Conservation (phyloP, 2,888 invertebrate species). For the Drosophila glabriapex region DNA sequence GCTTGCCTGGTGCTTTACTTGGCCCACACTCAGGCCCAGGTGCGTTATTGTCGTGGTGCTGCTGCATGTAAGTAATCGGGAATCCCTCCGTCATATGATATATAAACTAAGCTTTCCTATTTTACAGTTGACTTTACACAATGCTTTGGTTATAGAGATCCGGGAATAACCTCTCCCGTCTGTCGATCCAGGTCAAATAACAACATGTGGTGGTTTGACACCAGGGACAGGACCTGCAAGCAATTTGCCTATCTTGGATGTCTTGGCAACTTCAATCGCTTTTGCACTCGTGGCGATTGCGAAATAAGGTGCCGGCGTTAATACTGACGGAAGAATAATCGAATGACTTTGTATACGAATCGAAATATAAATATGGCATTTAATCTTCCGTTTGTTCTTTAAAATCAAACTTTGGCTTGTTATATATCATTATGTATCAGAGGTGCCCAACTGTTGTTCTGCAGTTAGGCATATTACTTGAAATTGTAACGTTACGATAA, state of each 20-base stretch:
- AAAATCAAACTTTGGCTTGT: too few relatives aligned
- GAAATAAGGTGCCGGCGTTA: constrained; percentile 2
- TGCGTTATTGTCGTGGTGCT: not conserved
- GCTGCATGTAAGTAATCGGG: not conserved
- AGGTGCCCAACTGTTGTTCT: not conserved
- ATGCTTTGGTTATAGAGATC: not conserved
- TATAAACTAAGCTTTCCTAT: not conserved
- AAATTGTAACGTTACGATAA: not conserved
- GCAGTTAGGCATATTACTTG: not conserved
- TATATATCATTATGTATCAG: not conserved
- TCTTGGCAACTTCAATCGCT: constrained; percentile 28
- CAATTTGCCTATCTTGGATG: constrained; percentile 22
- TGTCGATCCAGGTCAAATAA: not conserved
- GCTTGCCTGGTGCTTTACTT: constrained; percentile 32
- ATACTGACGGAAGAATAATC: not conserved
- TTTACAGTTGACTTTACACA: constrained; percentile 2
- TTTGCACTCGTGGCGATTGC: constrained; percentile 9
- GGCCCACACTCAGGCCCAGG: constrained; percentile 20
- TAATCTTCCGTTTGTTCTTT: not conserved
- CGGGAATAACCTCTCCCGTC: not conserved
- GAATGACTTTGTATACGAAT: not conserved
- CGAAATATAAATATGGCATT: not conserved
- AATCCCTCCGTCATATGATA: not conserved
- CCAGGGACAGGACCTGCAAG: constrained; percentile 3
- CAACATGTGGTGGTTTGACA: constrained; percentile 46